phyloP scores from a whole-genome alignment of 2,113 vertebrate genomes.

The Oryzias javanicus region DNA sequence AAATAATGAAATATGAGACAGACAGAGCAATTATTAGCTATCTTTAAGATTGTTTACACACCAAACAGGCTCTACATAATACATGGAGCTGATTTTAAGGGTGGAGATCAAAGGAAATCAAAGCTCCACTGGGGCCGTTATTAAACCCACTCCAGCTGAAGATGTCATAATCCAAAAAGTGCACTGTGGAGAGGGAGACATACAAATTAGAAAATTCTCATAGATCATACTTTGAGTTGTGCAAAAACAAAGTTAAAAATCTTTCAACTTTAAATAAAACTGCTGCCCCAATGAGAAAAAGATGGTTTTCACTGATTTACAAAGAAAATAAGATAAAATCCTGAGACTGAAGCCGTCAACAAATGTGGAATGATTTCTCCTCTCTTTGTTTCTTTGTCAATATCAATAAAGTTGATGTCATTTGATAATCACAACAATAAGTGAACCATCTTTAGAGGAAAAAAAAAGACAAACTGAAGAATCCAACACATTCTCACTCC shows the following conservation, averaged over 20 bases:
- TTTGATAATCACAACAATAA: no score
- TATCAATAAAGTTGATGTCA: no score
- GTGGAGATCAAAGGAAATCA: conserved; percentile 59
- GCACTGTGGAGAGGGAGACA: not conserved
- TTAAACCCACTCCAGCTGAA: conserved; percentile 57
- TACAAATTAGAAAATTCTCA: not conserved
- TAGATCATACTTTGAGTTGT: conserved; percentile 13
- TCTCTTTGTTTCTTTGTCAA: not conserved
- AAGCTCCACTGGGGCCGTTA: conserved; percentile 41
- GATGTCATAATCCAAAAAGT: conserved; percentile 59
- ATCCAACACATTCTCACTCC: no score
- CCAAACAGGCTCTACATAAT: conserved; percentile 61
- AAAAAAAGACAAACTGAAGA: no score
- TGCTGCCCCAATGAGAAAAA: no score
- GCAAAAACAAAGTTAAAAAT: conserved; percentile 34
- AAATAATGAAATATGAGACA: conserved; percentile 66
- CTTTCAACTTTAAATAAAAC: not conserved
- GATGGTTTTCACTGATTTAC: no score
- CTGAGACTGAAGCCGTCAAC: no score
- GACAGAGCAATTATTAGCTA: conserved; percentile 69
- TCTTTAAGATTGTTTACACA: conserved; percentile 68
- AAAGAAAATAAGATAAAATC: no score
- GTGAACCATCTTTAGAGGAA: no score
- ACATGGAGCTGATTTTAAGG: conserved; percentile 60
- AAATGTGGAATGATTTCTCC: not conserved